These are phyloP conservation scores for Pachycephus smyrnensis DNA, from an alignment of 2,888 invertebrate species.

Conservation along the genomic window DNA sequence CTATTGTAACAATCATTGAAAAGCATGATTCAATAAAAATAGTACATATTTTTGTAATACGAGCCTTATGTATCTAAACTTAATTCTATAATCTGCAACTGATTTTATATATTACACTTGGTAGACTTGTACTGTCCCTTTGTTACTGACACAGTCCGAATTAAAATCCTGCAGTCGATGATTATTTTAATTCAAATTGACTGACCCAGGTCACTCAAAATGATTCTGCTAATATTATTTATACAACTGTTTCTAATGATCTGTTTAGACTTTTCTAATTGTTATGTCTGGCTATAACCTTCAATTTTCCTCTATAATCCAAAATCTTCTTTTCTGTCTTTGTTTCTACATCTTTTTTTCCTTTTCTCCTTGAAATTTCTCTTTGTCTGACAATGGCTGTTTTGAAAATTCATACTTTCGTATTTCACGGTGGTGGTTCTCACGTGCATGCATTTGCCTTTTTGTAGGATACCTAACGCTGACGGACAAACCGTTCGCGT, in stretches of 20 bases:
- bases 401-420: neutral
- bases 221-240: neutral
- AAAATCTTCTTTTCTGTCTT: neutral
- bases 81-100: neutral
- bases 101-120: neutral
- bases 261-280: neutral
- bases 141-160: neutral
- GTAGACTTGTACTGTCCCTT: neutral
- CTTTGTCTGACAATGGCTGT: neutral
- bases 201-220: neutral
- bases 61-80: neutral
- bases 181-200: neutral
- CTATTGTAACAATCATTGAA: neutral
- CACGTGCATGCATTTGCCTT: slow-evolving; percentile 13
- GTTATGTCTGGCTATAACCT: neutral
- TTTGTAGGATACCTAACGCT: slow-evolving; percentile 10
- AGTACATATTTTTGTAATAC: neutral
- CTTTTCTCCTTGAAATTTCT: neutral
- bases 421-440: slow-evolving; percentile 27
- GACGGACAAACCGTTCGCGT: slow-evolving; percentile 60
- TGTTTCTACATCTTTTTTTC: neutral
- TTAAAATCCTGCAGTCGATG: neutral
- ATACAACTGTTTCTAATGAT: neutral
- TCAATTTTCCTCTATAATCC: neutral
- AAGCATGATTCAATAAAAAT: neutral